These are phyloP conservation scores for Nasonia longicornis DNA, from an alignment of 1,140 invertebrate species.

Conservation along the genomic window DNA sequence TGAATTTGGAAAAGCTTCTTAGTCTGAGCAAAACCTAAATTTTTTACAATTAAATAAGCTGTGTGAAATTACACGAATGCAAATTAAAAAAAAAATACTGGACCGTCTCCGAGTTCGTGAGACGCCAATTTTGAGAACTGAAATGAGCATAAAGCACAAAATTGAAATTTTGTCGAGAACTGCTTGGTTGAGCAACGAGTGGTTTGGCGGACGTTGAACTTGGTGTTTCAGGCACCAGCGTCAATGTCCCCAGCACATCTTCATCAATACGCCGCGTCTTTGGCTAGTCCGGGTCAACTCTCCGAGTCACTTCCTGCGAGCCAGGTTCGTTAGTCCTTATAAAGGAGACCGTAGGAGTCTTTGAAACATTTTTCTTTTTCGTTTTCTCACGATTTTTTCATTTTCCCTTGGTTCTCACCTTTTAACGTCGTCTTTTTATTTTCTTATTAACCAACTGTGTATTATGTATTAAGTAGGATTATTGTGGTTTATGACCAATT, in stretches of 20 bases:
- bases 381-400: slow-evolving; percentile 31
- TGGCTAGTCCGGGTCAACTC: slow-evolving; percentile 75
- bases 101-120: not conserved
- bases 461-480: slow-evolving; percentile 2
- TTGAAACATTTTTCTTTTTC: slow-evolving; percentile 30
- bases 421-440: slow-evolving; percentile 18
- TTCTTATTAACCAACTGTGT: slow-evolving; percentile 40
- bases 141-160: slow-evolving; percentile 21
- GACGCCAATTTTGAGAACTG: not conserved
- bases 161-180: slow-evolving; percentile 40
- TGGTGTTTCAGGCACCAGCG: slow-evolving; percentile 80
- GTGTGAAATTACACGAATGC: slow-evolving; percentile 5
- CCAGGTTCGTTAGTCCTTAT: slow-evolving; percentile 75
- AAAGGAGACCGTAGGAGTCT: slow-evolving; percentile 34
- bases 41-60: slow-evolving; percentile 26
- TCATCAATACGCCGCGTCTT: slow-evolving; percentile 80
- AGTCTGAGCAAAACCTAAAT: slow-evolving; percentile 28
- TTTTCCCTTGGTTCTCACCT: slow-evolving; percentile 2
- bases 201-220: slow-evolving; percentile 48
- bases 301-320: slow-evolving; percentile 83
- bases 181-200: slow-evolving; percentile 40
- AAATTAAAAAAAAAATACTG: not conserved
- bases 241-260: slow-evolving; percentile 89
- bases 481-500: not conserved
- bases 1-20: slow-evolving; percentile 45